phyloP scores from a whole-genome alignment of 2,797 vertebrate species.

The Gobio occitaniae region DNA sequence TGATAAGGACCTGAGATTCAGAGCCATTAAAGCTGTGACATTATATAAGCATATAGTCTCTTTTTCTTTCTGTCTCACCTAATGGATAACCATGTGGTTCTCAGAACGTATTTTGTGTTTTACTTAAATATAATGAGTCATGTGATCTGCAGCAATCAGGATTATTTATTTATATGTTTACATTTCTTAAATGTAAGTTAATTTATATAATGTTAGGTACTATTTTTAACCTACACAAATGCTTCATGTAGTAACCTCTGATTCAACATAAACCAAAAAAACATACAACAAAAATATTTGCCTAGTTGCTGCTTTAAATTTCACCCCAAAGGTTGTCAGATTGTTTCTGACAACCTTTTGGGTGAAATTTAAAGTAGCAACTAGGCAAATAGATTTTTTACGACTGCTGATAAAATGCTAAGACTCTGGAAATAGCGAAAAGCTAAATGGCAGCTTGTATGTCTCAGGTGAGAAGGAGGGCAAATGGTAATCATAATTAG shows the following conservation, averaged over 20 bases:
- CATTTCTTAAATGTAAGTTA: background rate
- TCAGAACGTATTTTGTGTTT: conserved; percentile 11
- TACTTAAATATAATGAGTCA: no score
- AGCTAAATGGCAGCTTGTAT: conserved; percentile 1
- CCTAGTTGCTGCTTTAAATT: no score
- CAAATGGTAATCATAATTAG: conserved; percentile 40
- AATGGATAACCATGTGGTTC: conserved; percentile 16
- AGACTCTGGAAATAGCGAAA: background rate
- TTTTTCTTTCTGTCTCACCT: conserved; percentile 31
- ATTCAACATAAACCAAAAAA: background rate
- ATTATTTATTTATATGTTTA: background rate
- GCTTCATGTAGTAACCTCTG: background rate
- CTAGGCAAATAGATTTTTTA: background rate
- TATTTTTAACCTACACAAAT: background rate
- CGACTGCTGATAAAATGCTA: background rate
- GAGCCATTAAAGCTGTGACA: conserved; percentile 61
- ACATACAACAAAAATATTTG: no score
- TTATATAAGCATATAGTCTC: conserved; percentile 65
- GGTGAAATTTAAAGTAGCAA: background rate
- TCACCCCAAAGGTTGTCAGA: no score
- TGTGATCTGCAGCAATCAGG: no score
- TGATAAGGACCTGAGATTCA: conserved; percentile 74
- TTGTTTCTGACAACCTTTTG: background rate
- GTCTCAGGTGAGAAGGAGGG: conserved; percentile 37
- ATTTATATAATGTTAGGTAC: background rate